Evolutionary conservation across 2,888 invertebrate genomes (phyloP), one percentile per base, ranked within the genome.

Genomic region (Willowsia nigromaculata): DNA sequence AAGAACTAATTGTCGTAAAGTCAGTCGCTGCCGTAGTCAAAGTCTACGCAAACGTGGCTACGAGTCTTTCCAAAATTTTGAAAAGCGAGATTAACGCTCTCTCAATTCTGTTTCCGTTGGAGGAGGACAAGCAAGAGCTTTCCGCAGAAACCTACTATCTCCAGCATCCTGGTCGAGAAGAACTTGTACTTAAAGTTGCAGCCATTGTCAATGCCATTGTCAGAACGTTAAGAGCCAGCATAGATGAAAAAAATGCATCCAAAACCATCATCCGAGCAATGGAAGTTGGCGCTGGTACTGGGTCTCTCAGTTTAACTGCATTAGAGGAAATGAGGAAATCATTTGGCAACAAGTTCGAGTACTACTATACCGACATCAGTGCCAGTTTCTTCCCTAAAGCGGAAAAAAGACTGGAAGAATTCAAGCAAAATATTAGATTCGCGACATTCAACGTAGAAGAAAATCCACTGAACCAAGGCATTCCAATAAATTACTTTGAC

Each of bases 231-330:
- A n/a, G n/a, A n/a, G n/a, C n/a, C n/a, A n/a, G n/a, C n/a, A n/a
- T n/a, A n/a, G n/a, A n/a, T n/a, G n/a, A n/a, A n/a, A n/a, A n/a
- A n/a, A n/a, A n/a, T n/a, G n/a, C n/a, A n/a, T n/a, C n/a, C n/a
- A n/a, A n/a, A n/a, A n/a, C n/a, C n/a, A n/a, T n/a, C n/a, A n/a
- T n/a, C n/a, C n/a, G n/a, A n/a, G n/a, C n/a, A n/a, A n/a, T 91
- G 1, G 90, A 90, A 76, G 59, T 90, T 15, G 90, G 90, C 0
- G 88, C 90, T 0, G 90, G 90, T 13, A 80, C 85, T 22, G 90
- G 90, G 9, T 40, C 78, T 15, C 40, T 85, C n/a, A n/a, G n/a
- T n/a, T n/a, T n/a, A n/a, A n/a, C n/a, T n/a, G n/a, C n/a, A n/a
- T n/a, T n/a, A n/a, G n/a, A n/a, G n/a, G n/a, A n/a, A n/a, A n/a